These are phyloP conservation scores for Sebastes steindachneri DNA, from an alignment of 2,797 vertebrate genomes.

Conservation along the genomic window DNA sequence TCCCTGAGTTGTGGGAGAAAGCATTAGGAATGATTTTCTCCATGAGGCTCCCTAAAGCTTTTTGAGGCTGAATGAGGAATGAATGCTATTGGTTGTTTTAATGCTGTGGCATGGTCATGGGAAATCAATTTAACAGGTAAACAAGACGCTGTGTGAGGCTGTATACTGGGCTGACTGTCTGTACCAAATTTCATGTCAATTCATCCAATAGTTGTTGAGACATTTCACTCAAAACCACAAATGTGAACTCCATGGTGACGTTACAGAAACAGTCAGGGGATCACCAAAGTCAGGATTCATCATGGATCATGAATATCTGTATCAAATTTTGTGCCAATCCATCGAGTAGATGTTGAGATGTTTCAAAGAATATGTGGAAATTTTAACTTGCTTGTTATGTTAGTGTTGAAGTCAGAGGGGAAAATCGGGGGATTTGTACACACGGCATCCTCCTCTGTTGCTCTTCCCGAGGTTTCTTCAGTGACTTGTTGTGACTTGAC, in stretches of 20 bases:
- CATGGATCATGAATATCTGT: neutral
- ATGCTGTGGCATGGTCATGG: neutral
- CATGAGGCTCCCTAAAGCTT: neutral
- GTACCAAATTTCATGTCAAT: neutral
- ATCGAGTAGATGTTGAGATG: neutral
- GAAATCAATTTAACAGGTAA: neutral
- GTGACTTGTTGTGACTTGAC: neutral
- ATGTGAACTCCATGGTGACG: neutral
- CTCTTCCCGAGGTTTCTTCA: neutral
- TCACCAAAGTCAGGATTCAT: neutral
- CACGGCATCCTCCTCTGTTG: neutral
- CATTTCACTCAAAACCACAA: neutral
- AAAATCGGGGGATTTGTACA: neutral
- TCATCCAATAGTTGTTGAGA: neutral
- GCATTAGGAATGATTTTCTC: neutral
- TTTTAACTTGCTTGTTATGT: neutral
- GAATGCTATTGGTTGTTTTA: neutral
- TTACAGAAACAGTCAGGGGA: neutral
- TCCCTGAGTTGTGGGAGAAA: neutral
- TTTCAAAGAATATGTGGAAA: neutral
- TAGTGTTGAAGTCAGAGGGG: neutral
- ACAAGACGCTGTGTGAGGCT: neutral
- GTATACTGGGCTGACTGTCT: neutral
- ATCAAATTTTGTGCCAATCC: neutral
- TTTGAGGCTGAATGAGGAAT: neutral